Base-by-base conservation (phyloP, 1,140 invertebrate species). In the Elysia chlorotica region DNA sequence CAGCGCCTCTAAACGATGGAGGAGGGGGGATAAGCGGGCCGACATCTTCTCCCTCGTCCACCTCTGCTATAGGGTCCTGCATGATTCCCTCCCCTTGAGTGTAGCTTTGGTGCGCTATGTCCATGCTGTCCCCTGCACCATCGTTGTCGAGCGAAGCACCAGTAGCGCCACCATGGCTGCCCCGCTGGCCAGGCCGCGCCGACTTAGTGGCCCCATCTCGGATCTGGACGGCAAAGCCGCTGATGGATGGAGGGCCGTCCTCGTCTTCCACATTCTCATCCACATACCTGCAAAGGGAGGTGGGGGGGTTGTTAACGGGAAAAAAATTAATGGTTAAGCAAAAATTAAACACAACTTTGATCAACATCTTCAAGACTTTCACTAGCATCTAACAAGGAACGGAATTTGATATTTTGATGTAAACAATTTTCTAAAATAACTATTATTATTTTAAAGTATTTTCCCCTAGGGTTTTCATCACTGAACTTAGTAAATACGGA, bases 11-110 rank as follows among this genome's bases (percentile, higher is more conserved):
- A 74, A 83, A 83, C 28, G 78, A 81, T 59, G 82, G 81, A n/a
- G 82, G 81, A 37, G 82, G 82, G 31, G 81, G 81, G 36, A 82
- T 83, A 2, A 83, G 63, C 23, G 78, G 78, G 0, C 79, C 79
- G 4, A 31, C 37, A 5, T 65, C 69, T 77, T 71, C 77, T n/a
- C n/a, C n/a, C 61, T 83, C 81, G 48, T 83, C 82, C 62, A 80
- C 80, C 38, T 82, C 83, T 31, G 54, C 37, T 37, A 71, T 71
- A n/a, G 62, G 36, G 56, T 68, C 67, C 65, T 78, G 74, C 62
- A 75, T 54, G 5, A 70, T 41, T 14, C 56, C 57, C 28, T 78
- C 78, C n/a, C 61, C 72, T 28, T 74, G 73, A 30, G 70, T 66
- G n/a, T 73, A 38, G 61, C 70, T 68, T 68, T 19, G 1, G 3